Evolutionary conservation across 2,113 vertebrate species (phyloP).

Genomic region (Phylloscopus trochiloides): DNA sequence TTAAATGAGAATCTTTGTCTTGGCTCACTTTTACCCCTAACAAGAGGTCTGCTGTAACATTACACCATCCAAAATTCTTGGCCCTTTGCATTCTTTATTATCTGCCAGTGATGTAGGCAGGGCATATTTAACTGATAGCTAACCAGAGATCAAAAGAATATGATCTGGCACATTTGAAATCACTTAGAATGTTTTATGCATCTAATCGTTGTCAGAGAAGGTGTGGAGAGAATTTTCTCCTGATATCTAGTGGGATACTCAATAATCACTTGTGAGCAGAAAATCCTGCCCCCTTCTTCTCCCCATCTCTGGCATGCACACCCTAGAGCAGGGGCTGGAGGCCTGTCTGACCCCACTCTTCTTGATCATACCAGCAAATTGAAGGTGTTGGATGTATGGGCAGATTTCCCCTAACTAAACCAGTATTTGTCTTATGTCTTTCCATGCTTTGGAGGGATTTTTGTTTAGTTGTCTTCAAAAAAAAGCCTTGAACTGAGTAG

Average conservation of each 20-base stretch:
- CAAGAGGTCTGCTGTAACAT: neutral
- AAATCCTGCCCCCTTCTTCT: neutral
- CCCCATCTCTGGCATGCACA: neutral
- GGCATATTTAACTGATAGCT: neutral
- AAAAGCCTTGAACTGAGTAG: neutral
- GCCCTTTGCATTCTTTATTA: neutral
- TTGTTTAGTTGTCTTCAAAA: neutral
- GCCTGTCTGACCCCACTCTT: neutral
- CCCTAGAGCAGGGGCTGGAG: neutral
- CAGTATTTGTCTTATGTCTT: neutral
- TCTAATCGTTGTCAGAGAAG: neutral
- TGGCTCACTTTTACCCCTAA: neutral
- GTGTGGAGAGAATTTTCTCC: neutral
- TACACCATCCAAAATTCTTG: neutral
- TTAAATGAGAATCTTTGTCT: neutral
- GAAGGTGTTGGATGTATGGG: neutral
- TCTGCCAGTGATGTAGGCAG: neutral
- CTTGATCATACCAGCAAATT: neutral
- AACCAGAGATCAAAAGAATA: neutral
- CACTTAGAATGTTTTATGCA: neutral
- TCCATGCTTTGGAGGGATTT: neutral
- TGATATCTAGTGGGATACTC: neutral
- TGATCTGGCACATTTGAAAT: neutral
- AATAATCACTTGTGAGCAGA: neutral
- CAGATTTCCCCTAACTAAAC: neutral